phyloP scores from a whole-genome alignment of 2,113 vertebrate species.

The Desmodus rotundus region DNA sequence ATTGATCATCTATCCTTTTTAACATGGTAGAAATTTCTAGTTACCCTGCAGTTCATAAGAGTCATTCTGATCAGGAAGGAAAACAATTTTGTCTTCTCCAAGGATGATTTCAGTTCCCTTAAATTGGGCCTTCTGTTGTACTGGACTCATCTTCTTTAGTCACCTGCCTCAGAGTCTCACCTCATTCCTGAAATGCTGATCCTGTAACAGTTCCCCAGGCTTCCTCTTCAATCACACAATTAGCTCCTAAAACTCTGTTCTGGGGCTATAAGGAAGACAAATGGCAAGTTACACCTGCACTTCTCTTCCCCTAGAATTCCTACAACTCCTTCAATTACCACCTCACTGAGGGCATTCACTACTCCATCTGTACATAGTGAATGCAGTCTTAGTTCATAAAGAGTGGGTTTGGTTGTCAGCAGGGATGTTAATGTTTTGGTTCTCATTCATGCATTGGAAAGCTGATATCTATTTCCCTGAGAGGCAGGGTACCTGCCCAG shows the following conservation, averaged over 20 bases:
- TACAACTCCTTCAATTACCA: conserved; percentile 34
- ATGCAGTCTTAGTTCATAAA: neutral
- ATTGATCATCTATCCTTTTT: neutral
- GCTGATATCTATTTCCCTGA: neutral
- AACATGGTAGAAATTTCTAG: neutral
- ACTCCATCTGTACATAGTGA: neutral
- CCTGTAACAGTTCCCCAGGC: neutral
- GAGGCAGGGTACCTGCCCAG: neutral
- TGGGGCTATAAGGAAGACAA: neutral
- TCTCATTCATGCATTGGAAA: conserved; percentile 2
- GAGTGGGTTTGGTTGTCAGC: neutral
- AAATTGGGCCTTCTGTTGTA: neutral
- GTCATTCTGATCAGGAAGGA: neutral
- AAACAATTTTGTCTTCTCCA: conserved; percentile 7
- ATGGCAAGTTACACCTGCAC: neutral
- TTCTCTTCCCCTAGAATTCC: conserved; percentile 31
- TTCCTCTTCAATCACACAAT: conserved; percentile 22
- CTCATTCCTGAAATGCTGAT: neutral
- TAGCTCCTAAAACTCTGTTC: conserved; percentile 24
- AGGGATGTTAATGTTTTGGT: conserved; percentile 2
- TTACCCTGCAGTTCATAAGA: neutral
- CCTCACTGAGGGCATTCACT: neutral
- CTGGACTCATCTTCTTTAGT: neutral
- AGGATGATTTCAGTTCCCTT: neutral
- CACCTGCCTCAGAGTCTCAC: neutral